phyloP scores from a whole-genome alignment of 37 sponge, comb jelly and placozoan species.

The Chondrilla cf. caribensis region DNA sequence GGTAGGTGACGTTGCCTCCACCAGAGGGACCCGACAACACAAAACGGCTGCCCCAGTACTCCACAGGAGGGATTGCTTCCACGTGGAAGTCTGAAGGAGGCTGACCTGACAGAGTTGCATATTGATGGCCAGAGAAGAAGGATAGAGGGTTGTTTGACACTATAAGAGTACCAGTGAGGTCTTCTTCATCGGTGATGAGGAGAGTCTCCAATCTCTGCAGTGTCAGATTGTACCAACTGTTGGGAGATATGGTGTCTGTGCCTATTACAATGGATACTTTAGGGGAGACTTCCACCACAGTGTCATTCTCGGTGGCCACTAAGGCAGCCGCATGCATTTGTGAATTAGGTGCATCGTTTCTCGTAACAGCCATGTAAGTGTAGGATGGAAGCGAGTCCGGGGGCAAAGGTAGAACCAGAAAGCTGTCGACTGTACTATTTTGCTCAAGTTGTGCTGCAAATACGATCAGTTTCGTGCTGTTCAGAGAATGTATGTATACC shows the following conservation, averaged over 20 bases:
- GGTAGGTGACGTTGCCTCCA: background rate
- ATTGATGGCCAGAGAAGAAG: background rate
- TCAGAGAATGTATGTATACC: background rate
- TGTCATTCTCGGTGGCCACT: background rate
- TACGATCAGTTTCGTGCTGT: background rate
- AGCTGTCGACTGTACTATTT: background rate
- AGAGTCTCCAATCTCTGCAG: conserved; percentile 12
- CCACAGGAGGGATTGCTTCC: conserved; percentile 1
- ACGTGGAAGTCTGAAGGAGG: background rate
- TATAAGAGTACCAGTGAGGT: background rate
- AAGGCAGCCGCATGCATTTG: background rate
- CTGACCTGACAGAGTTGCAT: background rate
- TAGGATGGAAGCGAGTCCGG: background rate
- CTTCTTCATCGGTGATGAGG: background rate
- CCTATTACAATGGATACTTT: background rate
- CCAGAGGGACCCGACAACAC: background rate
- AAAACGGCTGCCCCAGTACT: conserved; percentile 19
- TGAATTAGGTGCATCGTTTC: background rate
- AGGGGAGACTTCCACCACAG: background rate
- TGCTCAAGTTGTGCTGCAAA: background rate
- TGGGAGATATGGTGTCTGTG: background rate
- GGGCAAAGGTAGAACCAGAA: background rate
- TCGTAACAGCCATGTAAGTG: conserved; percentile 3
- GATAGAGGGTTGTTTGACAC: conserved; percentile 3
- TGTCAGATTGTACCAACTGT: background rate